A percentile compares a stretch with the other conserved stretches of the same genome.
phyloP scores from a whole-genome alignment of 1,140 invertebrate genomes.

The Drosophila aff. region DNA sequence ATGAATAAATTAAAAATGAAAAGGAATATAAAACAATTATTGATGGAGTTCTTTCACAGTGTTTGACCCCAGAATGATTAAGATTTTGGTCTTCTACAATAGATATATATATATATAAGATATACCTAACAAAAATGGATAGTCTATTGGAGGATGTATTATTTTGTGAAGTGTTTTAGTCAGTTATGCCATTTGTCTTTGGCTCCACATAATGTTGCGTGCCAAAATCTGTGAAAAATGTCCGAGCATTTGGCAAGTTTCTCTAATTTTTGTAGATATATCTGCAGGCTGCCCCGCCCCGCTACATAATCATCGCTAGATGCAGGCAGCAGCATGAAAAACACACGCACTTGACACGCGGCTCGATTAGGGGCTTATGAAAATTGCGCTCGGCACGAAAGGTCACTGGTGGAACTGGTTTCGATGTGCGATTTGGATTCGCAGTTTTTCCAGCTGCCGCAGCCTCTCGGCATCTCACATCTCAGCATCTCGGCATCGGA shows the following conservation, averaged over 20 bases:
- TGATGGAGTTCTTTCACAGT: not conserved
- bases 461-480: conserved; percentile 2
- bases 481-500: conserved; percentile 10
- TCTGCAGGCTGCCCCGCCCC: conserved; percentile 14
- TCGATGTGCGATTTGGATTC: conserved; percentile 35
- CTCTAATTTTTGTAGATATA: conserved; percentile 10
- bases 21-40: not conserved
- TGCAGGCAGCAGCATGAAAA: conserved; percentile 15
- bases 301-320: conserved; percentile 25
- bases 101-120: not conserved
- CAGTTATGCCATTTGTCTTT: not conserved
- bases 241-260: conserved; percentile 48
- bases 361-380: conserved; percentile 67
- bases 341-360: conserved; percentile 66
- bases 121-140: too few relatives aligned
- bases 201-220: conserved; percentile 50
- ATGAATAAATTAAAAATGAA: not conserved
- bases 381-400: conserved; percentile 68
- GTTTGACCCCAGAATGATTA: not conserved
- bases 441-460: conserved; percentile 38
- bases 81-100: not conserved
- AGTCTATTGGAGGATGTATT: not conserved
- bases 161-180: not conserved
- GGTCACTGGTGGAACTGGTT: conserved; percentile 76
- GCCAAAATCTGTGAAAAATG: conserved; percentile 44